phyloP scores from a whole-genome alignment of 2,888 invertebrate genomes.

The Gryllus longicercus region DNA sequence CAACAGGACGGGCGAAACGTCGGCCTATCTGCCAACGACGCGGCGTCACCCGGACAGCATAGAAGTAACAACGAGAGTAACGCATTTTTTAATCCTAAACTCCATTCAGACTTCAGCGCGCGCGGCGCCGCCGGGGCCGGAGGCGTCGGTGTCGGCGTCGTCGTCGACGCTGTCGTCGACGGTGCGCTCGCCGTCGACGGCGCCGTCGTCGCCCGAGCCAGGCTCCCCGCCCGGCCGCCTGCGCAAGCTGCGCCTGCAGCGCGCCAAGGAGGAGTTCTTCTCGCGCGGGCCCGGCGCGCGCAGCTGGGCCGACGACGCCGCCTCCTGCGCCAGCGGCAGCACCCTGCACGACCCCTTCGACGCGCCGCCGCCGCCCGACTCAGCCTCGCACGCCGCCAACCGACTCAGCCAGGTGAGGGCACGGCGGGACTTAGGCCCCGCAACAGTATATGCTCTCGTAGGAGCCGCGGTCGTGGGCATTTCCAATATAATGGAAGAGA shows the following conservation, averaged over 20 bases:
- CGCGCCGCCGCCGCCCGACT: not conserved
- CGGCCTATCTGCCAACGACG: no score
- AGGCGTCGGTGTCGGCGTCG: not conserved
- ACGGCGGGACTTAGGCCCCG: no score
- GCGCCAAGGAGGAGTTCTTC: conserved; percentile 70
- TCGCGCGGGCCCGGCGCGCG: conserved; percentile 47
- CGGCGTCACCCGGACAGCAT: no score
- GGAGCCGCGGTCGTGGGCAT: no score
- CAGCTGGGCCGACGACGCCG: conserved; percentile 31
- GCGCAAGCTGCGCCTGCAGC: conserved; percentile 60
- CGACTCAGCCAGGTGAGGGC: conserved; percentile 47
- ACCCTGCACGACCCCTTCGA: conserved; percentile 28
- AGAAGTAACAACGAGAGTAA: no score
- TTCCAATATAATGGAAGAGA: no score
- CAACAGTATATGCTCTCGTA: no score
- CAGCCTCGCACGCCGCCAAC: not conserved
- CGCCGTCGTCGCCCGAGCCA: not conserved
- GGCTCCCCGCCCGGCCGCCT: conserved; percentile 34
- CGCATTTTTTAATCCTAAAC: no score
- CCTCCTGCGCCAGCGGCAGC: not conserved
- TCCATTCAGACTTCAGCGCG: not conserved
- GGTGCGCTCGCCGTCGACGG: conserved; percentile 20
- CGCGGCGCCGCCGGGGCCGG: not conserved
- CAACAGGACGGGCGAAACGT: no score
- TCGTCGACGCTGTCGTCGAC: conserved; percentile 5